Percentiles rank a stretch among this genome's conserved stretches.
phyloP scores from a whole-genome alignment of 2,113 vertebrate genomes.

The Burhinus bistriatus region DNA sequence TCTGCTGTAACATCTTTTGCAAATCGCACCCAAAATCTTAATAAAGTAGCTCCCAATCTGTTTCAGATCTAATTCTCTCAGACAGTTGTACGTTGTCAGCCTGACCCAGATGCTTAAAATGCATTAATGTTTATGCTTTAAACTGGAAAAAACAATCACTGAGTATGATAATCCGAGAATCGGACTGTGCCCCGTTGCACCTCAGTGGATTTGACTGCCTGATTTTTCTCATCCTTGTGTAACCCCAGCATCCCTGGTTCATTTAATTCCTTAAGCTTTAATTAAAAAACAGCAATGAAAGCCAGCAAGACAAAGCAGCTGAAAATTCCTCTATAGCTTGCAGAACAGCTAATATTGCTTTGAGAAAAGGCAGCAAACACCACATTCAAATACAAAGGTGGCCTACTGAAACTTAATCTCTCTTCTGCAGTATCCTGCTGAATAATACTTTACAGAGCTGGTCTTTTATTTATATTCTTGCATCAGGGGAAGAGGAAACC shows the following conservation, averaged over 20 bases:
- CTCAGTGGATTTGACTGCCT: slow-evolving; percentile 26
- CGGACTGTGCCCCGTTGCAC: slow-evolving; percentile 29
- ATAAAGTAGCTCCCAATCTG: background rate
- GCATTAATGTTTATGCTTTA: slow-evolving; percentile 42
- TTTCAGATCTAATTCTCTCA: slow-evolving; percentile 15
- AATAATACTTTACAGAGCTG: background rate
- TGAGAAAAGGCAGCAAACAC: background rate
- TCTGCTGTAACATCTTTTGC: background rate
- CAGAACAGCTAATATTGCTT: background rate
- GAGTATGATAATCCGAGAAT: slow-evolving; percentile 51
- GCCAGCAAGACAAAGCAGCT: slow-evolving; percentile 59
- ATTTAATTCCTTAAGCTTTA: slow-evolving; percentile 74
- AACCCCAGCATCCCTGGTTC: slow-evolving; percentile 55
- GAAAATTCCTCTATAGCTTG: slow-evolving; percentile 54
- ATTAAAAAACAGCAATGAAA: slow-evolving; percentile 69
- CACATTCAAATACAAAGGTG: background rate
- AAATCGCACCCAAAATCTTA: background rate
- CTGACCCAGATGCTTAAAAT: slow-evolving; percentile 46
- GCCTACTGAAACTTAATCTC: slow-evolving; percentile 31
- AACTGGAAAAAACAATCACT: background rate
- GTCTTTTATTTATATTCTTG: background rate
- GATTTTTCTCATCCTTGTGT: slow-evolving; percentile 48
- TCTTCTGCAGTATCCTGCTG: background rate
- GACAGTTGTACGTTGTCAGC: background rate
- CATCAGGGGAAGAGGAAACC: background rate